Evolutionary conservation across 2,888 invertebrate genomes (phyloP).

Genomic region (Parelbella ahira): DNA sequence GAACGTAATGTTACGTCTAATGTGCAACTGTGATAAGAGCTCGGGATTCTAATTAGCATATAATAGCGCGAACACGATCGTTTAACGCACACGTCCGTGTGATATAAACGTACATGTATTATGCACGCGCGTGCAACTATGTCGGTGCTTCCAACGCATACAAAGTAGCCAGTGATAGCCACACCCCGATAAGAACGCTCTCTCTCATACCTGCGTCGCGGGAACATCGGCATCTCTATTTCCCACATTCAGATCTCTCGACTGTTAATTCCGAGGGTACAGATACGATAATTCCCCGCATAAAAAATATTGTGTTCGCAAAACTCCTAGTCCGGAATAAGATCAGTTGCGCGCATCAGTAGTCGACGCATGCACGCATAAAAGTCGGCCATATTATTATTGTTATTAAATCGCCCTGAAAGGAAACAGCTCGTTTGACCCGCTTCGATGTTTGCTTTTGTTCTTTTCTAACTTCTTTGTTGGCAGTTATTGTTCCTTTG

Average conservation of each 20-base stretch:
- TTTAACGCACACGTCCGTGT: conserved; percentile 38
- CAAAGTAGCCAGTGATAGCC: conserved; percentile 64
- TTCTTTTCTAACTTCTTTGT: conserved; percentile 71
- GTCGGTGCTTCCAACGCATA: conserved; percentile 55
- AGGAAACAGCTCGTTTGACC: conserved; percentile 62
- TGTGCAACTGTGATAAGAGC: conserved; percentile 43
- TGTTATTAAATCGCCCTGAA: conserved; percentile 59
- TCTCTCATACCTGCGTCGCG: conserved; percentile 48
- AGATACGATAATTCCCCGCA: conserved; percentile 43
- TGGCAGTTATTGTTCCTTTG: conserved; percentile 67
- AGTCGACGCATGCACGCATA: conserved; percentile 48
- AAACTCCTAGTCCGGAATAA: conserved; percentile 43
- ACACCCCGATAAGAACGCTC: conserved; percentile 62
- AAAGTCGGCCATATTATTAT: conserved; percentile 61
- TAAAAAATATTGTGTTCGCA: conserved; percentile 34
- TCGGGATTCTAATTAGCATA: conserved; percentile 62
- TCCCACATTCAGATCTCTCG: conserved; percentile 39
- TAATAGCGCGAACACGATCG: conserved; percentile 54
- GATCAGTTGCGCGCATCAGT: conserved; percentile 50
- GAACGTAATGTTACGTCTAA: conserved; percentile 37
- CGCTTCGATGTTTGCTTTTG: conserved; percentile 62
- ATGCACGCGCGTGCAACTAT: conserved; percentile 57
- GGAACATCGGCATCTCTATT: conserved; percentile 38
- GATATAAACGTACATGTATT: conserved; percentile 30
- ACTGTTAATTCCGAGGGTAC: conserved; percentile 44